Base-by-base conservation (phyloP, 30 jellyfish, hydroid and myxozoan species). In the Turritopsis dohrnii region DNA sequence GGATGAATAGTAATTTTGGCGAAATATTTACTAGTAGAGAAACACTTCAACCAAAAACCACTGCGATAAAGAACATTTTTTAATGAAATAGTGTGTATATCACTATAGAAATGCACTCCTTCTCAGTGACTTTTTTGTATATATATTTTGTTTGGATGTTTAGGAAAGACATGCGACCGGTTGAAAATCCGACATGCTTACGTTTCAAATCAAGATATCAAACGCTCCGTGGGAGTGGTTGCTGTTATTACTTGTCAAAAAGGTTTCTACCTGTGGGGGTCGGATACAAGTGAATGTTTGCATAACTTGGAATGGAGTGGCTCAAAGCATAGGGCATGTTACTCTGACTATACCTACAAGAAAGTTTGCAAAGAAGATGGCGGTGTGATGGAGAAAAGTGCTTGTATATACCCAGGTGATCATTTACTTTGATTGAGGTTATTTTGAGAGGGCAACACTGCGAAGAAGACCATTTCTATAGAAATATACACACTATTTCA, bases 201-300 rank as follows among this genome's bases (percentile, higher is more conserved):
- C 22, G 77, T 69, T 8, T n/a, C 28, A 16, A n/a, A 69, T 19
- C 28, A 27, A n/a, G 31, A 19, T 9, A 23, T 8, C 16, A 69
- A 19, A 27, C 16, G 77, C 8, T n/a, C 77, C 9, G 22, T 27
- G 9, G 77, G 77, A 7, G 22, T 69, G 9, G 30, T 27, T 9
- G 77, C 77, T 69, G 22, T 8, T 7, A 69, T 69, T 9, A 69
- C 77, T 19, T 69, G 77, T 19, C 30, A 23, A 27, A n/a, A 23
- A 19, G 31, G 19, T 1, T 69, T 69, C 77, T 69, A 69, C 22
- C 30, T 69, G 22, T 69, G 77, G 77, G 77, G 77, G 9, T 69
- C 77, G 19, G 19, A 7, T 69, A 69, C 31, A 16, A 69, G 31
- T 69, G 9, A 23, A n/a, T 69, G 77, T 69, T 23, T n/a, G 30